Base-by-base conservation (phyloP, 2,797 vertebrate genomes). In the Clarias fuscus region DNA sequence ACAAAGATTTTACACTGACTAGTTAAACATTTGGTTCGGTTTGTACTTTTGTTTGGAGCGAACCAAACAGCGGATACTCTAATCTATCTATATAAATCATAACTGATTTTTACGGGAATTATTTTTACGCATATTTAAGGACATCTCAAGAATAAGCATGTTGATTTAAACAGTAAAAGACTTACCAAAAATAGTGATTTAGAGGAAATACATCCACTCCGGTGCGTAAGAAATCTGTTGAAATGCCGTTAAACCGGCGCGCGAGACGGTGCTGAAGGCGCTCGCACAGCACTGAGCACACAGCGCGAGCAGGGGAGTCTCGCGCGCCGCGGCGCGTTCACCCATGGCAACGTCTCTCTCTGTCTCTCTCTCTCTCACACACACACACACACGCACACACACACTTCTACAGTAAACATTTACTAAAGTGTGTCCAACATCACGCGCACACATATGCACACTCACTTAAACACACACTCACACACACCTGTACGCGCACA, bases 281-380 rank as follows among this genome's bases (percentile, higher is more conserved):
- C 59, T 24, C 30, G 20, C 14, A 61, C 61, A 4, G 59, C 33
- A n/a, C 61, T 64, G 61, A 80, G 78, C 78, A 61, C 33, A 61
- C 56, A 18, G 27, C 56, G 18, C 27, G 56, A 61, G 56, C 27
- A 77, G 7, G 18, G 53, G 76, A 33, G 56, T 37, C 59, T 62
- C 59, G 59, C 77, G 78, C 56, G 76, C 13, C 18, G 27, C 2
- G 18, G 76, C 8, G 30, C 61, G 18, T n/a, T 64, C 59, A 80
- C 78, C 78, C 78, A 80, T 64, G 78, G 61, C 61, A 64, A 80
- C 77, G 56, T 33, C 2, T 78, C 56, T 56, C 53, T 56, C 53
- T 56, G 13, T 56, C 56, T 33, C 18, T 22, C 17, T 20, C 15
- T 76, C 73, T 18, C n/a, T 3, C 22, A 33, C 53, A 1, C 10